Base-by-base conservation (phyloP, 1,140 invertebrate species). In the Xylocopa sonorina region DNA sequence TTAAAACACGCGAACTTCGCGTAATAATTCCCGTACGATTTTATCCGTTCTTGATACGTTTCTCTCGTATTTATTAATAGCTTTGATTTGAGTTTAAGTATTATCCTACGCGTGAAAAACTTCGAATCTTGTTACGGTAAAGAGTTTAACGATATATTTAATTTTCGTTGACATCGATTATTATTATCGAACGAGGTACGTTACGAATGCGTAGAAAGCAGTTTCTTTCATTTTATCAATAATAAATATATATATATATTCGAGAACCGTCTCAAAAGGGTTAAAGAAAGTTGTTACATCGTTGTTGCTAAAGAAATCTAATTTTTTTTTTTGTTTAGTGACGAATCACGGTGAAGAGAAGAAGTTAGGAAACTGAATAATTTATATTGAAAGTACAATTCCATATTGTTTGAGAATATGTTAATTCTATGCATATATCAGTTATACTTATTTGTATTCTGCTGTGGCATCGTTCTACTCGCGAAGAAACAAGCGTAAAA, bases 401-500 rank as follows among this genome's bases (percentile, higher is more conserved):
- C 0, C 4, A 24, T 21, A 27, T 32, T 21, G 4, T 21, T 21
- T 29, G 5, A 16, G 6, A 6, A 21, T 16, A 6, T 14, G 10
- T 72, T 5, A 58, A n/a, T 16, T 50, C 29, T 60, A 48, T n/a
- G 10, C 21, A 14, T 9, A n/a, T n/a, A n/a, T n/a, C n/a, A n/a
- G n/a, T n/a, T n/a, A n/a, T n/a, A 24, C n/a, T 48, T 74, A 51
- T 21, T 29, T 18, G 5, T 21, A 75, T 43, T 75, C 24, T 41
- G 72, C 34, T 63, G 58, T 16, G 34, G 62, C 73, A 66, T 75
- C 73, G 73, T 75, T 66, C 60, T 66, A 75, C 73, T 67, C 62
- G 73, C 62, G 48, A 41, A 75, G 50, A 75, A 75, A 55, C n/a
- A 12, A 46, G 3, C 32, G 16, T n/a, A 2, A 14, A 66, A 41